Conservation (phyloP, 2,113 vertebrate genomes). For the Gavialis gangeticus region DNA sequence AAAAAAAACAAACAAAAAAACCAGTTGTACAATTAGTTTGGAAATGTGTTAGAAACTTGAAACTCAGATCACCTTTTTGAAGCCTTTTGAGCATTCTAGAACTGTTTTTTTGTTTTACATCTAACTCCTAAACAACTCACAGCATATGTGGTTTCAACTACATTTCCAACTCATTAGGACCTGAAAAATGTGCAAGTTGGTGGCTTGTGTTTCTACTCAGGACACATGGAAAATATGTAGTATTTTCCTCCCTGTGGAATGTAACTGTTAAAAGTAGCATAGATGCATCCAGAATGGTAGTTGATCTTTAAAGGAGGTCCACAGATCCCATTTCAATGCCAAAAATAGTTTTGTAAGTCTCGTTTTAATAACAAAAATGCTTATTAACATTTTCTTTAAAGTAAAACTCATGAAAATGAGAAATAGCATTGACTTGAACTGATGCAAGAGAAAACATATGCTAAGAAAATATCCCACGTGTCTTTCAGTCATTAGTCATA, state of each 20-base stretch:
- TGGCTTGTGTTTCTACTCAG: neutral
- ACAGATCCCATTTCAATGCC: neutral
- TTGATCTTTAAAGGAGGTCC: neutral
- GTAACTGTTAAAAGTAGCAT: neutral
- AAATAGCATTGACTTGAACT: neutral
- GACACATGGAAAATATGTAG: neutral
- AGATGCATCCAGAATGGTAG: neutral
- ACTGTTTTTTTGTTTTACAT: neutral
- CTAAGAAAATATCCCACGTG: neutral
- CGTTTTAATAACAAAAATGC: neutral
- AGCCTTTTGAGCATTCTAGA: neutral
- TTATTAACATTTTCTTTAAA: neutral
- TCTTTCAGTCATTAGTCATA: neutral
- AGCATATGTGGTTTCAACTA: accelerated
- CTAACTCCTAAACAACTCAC: neutral
- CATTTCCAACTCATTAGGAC: neutral
- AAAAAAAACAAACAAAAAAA: neutral
- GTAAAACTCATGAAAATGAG: neutral
- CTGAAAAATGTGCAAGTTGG: neutral
- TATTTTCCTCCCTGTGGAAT: neutral
- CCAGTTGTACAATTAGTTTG: neutral
- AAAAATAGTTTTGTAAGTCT: neutral
- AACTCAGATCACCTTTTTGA: neutral
- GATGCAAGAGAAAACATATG: accelerated
- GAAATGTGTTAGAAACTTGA: neutral